Percentiles rank a stretch among this genome's conserved stretches.
phyloP scores from a whole-genome alignment of 2,797 vertebrate genomes.

The Myotis planiceps region DNA sequence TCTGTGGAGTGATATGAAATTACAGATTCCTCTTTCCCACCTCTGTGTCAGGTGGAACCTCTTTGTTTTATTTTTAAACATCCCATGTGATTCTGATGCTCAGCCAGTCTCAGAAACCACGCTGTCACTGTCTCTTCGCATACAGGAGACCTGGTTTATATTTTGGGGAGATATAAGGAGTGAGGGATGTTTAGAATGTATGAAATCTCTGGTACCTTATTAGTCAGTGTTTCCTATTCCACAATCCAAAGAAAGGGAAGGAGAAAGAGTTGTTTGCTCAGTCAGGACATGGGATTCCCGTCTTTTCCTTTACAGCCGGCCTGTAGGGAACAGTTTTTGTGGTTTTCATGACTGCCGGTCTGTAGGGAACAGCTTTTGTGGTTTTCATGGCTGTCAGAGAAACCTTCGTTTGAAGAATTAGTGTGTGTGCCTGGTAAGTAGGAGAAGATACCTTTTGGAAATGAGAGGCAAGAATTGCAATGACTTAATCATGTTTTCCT shows the following conservation, averaged over 20 bases:
- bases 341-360: background rate
- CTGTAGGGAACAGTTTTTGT: background rate
- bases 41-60: background rate
- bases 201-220: background rate
- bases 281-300: background rate
- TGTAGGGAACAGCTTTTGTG: background rate
- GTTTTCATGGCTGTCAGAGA: background rate
- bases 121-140: background rate
- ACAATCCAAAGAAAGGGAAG: background rate
- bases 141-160: background rate
- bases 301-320: background rate
- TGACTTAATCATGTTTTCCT: background rate
- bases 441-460: background rate
- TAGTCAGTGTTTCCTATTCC: background rate
- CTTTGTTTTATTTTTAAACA: background rate
- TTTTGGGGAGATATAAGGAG: background rate
- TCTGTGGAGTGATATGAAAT: background rate
- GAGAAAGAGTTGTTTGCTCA: background rate
- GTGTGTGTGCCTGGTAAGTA: background rate
- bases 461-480: background rate
- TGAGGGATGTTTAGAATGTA: background rate
- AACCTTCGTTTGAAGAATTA: background rate
- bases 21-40: background rate
- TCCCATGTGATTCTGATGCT: background rate
- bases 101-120: background rate